Percentiles rank a stretch among this genome's conserved stretches.
phyloP scores from a whole-genome alignment of 2,888 invertebrate species.

The Brachypalpus laphriformis region DNA sequence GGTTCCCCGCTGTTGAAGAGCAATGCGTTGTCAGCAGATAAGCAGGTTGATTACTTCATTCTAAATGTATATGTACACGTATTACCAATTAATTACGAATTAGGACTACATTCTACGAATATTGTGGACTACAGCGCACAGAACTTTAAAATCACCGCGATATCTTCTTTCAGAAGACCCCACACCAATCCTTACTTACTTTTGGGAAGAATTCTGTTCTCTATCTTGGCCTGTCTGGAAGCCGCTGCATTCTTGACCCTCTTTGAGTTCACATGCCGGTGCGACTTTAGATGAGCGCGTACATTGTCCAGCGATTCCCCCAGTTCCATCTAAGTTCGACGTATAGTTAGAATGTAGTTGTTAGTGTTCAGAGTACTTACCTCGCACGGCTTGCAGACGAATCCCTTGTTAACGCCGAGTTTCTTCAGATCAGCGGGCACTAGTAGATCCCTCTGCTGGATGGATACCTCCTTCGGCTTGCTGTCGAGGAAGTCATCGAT shows the following conservation, averaged over 20 bases:
- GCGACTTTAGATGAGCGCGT: neutral
- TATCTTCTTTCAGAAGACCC: too few species aligned
- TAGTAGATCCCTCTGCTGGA: neutral
- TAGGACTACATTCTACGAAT: too few species aligned
- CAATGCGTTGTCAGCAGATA: too few species aligned
- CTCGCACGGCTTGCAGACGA: conserved; percentile 26
- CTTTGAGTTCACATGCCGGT: neutral
- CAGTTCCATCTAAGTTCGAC: neutral
- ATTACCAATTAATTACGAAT: too few species aligned
- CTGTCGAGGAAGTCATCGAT: conserved; percentile 39
- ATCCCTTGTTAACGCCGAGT: neutral
- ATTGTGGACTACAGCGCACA: too few species aligned
- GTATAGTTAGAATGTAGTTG: too few species aligned
- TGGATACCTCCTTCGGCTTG: conserved; percentile 4
- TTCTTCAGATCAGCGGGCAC: neutral
- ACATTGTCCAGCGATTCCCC: conserved; percentile 2
- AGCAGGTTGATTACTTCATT: too few species aligned
- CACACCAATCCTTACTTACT: too few species aligned
- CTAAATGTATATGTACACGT: too few species aligned
- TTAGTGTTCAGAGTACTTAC: conserved; percentile 27
- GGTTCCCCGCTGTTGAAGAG: too few species aligned
- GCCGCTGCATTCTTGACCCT: neutral
- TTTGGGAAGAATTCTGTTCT: conserved; percentile 33
- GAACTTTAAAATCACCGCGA: too few species aligned
- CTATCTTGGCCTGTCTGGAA: neutral